Evolutionary conservation across 2,113 vertebrate genomes (phyloP).

Genomic region (Neotragus moschatus): DNA sequence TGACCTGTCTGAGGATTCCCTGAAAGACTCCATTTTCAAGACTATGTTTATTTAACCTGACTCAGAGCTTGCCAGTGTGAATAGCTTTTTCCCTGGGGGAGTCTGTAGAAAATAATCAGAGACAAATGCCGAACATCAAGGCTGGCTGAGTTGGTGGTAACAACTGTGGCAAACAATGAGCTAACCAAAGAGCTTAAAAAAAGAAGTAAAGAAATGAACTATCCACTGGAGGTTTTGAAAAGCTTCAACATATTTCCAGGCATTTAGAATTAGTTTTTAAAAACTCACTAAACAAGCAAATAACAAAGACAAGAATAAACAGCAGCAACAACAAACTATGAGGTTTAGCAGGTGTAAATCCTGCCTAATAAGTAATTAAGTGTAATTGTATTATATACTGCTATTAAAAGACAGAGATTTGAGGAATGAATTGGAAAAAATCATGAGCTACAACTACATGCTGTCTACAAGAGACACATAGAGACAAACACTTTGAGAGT

Average conservation of each 20-base stretch:
- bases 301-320: neutral
- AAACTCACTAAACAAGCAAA: neutral
- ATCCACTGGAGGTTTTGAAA: neutral
- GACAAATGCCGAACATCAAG: neutral
- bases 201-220: neutral
- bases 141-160: neutral
- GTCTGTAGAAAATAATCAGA: neutral
- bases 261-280: neutral
- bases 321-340: neutral
- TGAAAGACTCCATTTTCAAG: neutral
- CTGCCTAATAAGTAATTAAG: neutral
- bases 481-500: neutral
- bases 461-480: neutral
- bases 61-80: neutral
- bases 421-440: neutral
- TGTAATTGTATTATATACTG: neutral
- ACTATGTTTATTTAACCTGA: neutral
- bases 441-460: neutral
- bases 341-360: neutral
- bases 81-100: neutral
- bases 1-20: neutral
- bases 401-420: neutral
- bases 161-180: neutral
- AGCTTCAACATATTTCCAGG: neutral
- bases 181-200: neutral